A percentile compares a stretch with the other conserved stretches of the same genome.
These are phyloP conservation scores for Ophioninae sp. DNA, from an alignment of 2,888 invertebrate species.

Conservation along the genomic window DNA sequence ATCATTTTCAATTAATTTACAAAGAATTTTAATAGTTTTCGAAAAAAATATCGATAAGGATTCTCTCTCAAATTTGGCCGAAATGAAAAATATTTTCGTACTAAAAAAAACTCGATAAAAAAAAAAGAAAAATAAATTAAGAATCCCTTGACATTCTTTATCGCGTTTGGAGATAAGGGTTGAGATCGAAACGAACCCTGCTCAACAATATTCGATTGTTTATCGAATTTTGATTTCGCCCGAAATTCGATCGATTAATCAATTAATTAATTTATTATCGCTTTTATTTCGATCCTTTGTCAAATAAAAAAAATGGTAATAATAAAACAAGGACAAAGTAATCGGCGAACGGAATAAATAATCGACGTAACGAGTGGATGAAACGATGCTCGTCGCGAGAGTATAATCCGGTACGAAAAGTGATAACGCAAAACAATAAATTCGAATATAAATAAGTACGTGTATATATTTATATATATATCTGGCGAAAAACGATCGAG, in stretches of 20 bases:
- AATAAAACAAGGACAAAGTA: constrained; percentile 1
- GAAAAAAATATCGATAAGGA: not conserved
- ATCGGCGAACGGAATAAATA: not conserved
- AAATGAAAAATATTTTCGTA: not conserved
- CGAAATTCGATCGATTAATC: not conserved
- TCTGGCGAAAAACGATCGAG: constrained; percentile 10
- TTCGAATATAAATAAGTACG: not conserved
- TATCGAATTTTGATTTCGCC: constrained; percentile 28
- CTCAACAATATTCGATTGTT: not conserved
- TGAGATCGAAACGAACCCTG: too few species aligned
- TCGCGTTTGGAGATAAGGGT: not conserved
- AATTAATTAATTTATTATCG: not conserved
- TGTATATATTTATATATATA: not conserved
- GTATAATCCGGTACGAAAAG: constrained; percentile 5
- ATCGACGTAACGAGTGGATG: constrained; percentile 9
- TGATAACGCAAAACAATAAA: not conserved
- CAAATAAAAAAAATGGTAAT: constrained; percentile 14
- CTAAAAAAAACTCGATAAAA: not conserved
- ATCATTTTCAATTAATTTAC: not conserved
- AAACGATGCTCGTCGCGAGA: constrained; percentile 44
- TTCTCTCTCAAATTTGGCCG: not conserved
- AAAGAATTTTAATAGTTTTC: not conserved
- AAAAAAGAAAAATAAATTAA: not conserved
- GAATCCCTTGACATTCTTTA: not conserved
- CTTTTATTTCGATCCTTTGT: constrained; percentile 1